Conservation (phyloP, 2,113 vertebrate species). For the Phaetusa simplex region DNA sequence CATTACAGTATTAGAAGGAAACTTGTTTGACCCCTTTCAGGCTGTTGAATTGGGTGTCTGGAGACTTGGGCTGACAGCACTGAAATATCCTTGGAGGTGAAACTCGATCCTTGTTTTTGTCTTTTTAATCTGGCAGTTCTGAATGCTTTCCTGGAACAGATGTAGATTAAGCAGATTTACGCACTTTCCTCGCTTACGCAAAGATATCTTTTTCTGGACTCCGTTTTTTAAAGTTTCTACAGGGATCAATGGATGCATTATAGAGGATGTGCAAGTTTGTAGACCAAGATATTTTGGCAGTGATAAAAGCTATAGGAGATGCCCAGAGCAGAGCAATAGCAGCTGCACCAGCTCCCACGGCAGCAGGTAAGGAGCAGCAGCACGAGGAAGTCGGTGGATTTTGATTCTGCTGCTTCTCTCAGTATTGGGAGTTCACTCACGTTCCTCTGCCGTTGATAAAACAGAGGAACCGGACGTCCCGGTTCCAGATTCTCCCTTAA, state of each 20-base stretch:
- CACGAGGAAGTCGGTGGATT: fast-evolving
- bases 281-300: background rate
- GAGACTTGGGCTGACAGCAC: slow-evolving; percentile 41
- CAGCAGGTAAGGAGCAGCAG: background rate
- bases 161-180: background rate
- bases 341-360: background rate
- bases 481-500: background rate
- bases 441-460: background rate
- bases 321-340: background rate
- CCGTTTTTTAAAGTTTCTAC: background rate
- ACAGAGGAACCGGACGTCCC: background rate
- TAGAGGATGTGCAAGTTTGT: background rate
- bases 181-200: background rate
- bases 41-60: slow-evolving; percentile 22
- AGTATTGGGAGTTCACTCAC: background rate
- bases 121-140: background rate
- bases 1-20: slow-evolving; percentile 51
- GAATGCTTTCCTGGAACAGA: background rate
- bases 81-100: slow-evolving; percentile 36
- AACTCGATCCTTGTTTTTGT: slow-evolving; percentile 12
- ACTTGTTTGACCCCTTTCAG: slow-evolving; percentile 54
- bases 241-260: background rate
- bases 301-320: background rate
- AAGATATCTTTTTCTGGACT: background rate
- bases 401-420: background rate